phyloP scores from a whole-genome alignment of 1,140 invertebrate species.

The Apis laboriosa region DNA sequence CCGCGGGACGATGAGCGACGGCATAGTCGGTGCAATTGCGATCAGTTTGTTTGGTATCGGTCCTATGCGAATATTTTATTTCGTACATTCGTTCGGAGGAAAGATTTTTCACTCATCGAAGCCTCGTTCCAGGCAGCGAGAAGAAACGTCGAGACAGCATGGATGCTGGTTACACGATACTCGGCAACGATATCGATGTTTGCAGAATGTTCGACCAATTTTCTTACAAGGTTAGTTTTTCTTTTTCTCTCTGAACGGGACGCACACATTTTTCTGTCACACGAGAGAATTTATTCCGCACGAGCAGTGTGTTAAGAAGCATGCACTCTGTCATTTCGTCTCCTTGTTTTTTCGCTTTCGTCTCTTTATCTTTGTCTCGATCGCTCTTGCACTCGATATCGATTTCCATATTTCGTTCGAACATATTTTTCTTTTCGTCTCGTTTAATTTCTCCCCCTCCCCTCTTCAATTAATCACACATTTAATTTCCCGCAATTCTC shows the following conservation, averaged over 20 bases:
- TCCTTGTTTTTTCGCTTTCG: no score
- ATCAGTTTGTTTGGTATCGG: conserved; percentile 77
- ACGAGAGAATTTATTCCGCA: no score
- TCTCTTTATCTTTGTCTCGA: no score
- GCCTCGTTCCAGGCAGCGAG: conserved; percentile 71
- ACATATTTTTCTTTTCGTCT: no score
- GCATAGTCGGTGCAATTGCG: conserved; percentile 75
- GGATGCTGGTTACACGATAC: conserved; percentile 85
- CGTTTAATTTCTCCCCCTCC: no score
- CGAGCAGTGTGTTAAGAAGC: no score
- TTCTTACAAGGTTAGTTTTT: conserved; percentile 83
- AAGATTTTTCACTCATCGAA: conserved; percentile 66
- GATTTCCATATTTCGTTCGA: no score
- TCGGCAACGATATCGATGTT: conserved; percentile 84
- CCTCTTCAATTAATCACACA: no score
- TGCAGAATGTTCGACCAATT: conserved; percentile 87
- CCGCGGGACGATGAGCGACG: conserved; percentile 75
- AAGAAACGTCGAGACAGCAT: conserved; percentile 80
- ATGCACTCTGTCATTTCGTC: no score
- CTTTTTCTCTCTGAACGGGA: neutral
- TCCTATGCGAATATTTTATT: conserved; percentile 37
- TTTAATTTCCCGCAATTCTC: no score
- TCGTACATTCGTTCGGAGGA: conserved; percentile 15
- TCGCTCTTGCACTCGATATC: no score
- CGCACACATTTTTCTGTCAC: no score